phyloP scores from a whole-genome alignment of 2,113 vertebrate genomes.

The Nycticebus coucang region DNA sequence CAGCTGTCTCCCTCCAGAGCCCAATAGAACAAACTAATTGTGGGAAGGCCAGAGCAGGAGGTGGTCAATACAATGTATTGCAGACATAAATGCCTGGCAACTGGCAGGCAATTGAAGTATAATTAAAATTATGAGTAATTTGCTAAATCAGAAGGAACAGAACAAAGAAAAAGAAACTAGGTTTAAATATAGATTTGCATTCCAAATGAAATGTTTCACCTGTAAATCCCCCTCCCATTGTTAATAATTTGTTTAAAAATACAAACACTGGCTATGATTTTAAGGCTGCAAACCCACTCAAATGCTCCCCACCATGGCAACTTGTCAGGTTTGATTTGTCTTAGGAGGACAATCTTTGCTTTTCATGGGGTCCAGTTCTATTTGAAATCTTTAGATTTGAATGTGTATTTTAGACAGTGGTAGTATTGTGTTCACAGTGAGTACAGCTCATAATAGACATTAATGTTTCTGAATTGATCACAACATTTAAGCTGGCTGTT shows the following conservation, averaged over 20 bases:
- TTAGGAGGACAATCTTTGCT: conserved; percentile 60
- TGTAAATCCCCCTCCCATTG: conserved; percentile 23
- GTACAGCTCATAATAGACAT: not conserved
- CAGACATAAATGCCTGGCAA: conserved; percentile 66
- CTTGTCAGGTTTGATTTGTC: conserved; percentile 70
- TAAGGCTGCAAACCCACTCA: not conserved
- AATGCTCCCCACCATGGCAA: not conserved
- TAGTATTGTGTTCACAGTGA: not conserved
- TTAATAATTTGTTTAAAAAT: conserved; percentile 45
- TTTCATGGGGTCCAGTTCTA: conserved; percentile 18
- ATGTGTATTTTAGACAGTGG: conserved; percentile 46
- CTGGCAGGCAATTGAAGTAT: conserved; percentile 77
- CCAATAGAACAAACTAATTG: not conserved
- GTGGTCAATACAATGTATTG: conserved; percentile 1
- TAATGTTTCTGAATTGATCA: not conserved
- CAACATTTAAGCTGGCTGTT: conserved; percentile 47
- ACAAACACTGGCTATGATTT: not conserved
- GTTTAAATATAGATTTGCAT: conserved; percentile 52
- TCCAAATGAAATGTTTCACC: conserved; percentile 46
- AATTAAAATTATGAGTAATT: conserved; percentile 78
- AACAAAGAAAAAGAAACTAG: conserved; percentile 51
- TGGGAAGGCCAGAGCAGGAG: conserved; percentile 57
- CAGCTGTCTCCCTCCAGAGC: conserved; percentile 43
- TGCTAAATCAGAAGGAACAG: conserved; percentile 32
- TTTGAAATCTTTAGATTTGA: conserved; percentile 69